phyloP scores from a whole-genome alignment of 1,140 invertebrate species.

The Anthonomus grandis region DNA sequence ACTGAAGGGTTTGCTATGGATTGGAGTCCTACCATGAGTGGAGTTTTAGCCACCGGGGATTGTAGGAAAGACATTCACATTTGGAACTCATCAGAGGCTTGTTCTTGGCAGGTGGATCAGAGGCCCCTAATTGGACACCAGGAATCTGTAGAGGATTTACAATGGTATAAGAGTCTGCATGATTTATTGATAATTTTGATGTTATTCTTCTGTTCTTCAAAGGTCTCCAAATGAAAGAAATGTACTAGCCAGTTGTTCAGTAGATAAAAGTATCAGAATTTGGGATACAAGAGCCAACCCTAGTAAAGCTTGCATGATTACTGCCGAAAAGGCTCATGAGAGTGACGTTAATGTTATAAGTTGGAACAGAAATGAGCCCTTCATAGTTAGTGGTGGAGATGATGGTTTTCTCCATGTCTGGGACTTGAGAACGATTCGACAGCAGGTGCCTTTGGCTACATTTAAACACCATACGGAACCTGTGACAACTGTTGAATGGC shows the following conservation, averaged over 20 bases:
- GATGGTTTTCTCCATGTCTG: slow-evolving; percentile 93
- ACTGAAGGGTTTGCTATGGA: slow-evolving; percentile 93
- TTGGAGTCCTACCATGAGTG: slow-evolving; percentile 80
- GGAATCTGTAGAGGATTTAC: slow-evolving; percentile 94
- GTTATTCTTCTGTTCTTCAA: not conserved
- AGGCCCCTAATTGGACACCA: slow-evolving; percentile 82
- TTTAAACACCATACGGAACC: slow-evolving; percentile 93
- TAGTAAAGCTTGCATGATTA: slow-evolving; percentile 88
- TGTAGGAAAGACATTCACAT: slow-evolving; percentile 89
- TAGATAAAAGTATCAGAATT: slow-evolving; percentile 86
- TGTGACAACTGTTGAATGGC: slow-evolving; percentile 96
- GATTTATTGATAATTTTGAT: not conserved
- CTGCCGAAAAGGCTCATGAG: slow-evolving; percentile 81
- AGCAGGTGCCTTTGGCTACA: slow-evolving; percentile 78
- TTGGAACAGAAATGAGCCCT: slow-evolving; percentile 91
- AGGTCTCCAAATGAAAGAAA: slow-evolving; percentile 87
- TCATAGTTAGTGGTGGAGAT: slow-evolving; percentile 92
- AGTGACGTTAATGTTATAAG: slow-evolving; percentile 96
- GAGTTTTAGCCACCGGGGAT: slow-evolving; percentile 86
- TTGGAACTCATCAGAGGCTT: slow-evolving; percentile 76
- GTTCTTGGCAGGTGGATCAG: slow-evolving; percentile 86
- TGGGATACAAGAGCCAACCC: slow-evolving; percentile 86
- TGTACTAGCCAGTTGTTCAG: slow-evolving; percentile 93
- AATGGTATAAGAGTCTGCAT: slow-evolving; percentile 66
- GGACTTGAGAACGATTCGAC: slow-evolving; percentile 89